phyloP scores from a whole-genome alignment of 2,888 invertebrate genomes.

The Pollenia labialis region DNA sequence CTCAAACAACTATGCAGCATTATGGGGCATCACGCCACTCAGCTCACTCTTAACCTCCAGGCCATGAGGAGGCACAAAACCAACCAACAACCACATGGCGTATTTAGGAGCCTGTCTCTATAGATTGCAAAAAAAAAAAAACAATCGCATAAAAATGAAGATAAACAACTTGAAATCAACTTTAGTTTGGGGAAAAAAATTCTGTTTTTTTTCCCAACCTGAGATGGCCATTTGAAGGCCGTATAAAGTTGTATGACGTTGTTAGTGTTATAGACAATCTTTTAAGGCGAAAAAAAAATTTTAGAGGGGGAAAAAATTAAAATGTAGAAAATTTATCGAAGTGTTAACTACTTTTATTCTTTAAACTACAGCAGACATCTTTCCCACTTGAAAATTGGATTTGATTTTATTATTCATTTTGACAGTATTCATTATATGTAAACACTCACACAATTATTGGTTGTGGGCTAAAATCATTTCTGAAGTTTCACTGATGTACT shows the following conservation, averaged over 20 bases:
- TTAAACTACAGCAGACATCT: conserved; percentile 57
- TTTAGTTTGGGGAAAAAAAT: conserved; percentile 28
- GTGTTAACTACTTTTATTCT: conserved; percentile 71
- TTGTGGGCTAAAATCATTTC: conserved; percentile 6
- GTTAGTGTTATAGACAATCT: conserved; percentile 43
- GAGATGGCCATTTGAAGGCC: conserved; percentile 74
- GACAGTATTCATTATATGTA: conserved; percentile 60
- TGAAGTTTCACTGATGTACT: too few species aligned
- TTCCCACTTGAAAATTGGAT: conserved; percentile 67
- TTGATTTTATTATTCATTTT: conserved; percentile 72
- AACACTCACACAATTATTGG: conserved; percentile 44
- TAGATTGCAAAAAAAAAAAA: conserved; percentile 10
- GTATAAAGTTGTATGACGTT: conserved; percentile 53
- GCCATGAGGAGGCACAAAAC: conserved; percentile 59
- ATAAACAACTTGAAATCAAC: conserved; percentile 61
- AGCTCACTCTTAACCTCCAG: conserved; percentile 47
- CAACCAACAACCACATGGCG: conserved; percentile 54
- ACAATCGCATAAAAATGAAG: conserved; percentile 47
- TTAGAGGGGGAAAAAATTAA: conserved; percentile 15
- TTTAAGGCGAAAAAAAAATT: conserved; percentile 35
- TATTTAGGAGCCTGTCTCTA: conserved; percentile 45
- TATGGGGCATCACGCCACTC: conserved; percentile 70
- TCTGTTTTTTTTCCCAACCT: conserved; percentile 44
- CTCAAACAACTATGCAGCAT: conserved; percentile 64
- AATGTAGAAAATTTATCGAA: conserved; percentile 69